Percentiles rank a stretch among this genome's conserved stretches.
Evolutionary conservation across 2,113 vertebrate genomes (phyloP).

Genomic region (Pelusios castaneus): DNA sequence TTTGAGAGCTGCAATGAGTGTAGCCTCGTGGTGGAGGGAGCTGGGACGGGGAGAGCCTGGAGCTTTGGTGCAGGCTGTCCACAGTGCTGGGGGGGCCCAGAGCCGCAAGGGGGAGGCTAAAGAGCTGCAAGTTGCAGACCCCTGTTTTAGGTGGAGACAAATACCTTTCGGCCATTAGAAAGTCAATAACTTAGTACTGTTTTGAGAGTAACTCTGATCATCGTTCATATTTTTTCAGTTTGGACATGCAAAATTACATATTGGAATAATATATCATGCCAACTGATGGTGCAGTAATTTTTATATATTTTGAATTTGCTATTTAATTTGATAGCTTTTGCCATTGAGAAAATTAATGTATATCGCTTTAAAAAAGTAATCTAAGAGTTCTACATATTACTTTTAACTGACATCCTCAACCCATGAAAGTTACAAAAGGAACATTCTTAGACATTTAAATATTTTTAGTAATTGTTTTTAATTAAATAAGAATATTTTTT

Average conservation of each 20-base stretch:
- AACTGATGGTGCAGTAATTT: background rate
- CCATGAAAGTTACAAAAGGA: background rate
- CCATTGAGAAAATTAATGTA: background rate
- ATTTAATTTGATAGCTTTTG: background rate
- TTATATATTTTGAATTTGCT: background rate
- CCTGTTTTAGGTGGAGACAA: background rate
- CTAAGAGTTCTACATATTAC: background rate
- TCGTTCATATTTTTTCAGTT: background rate
- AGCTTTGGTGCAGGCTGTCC: no score
- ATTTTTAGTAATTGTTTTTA: conserved; percentile 41
- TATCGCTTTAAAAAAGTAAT: background rate
- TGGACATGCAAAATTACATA: background rate
- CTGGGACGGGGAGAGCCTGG: no score
- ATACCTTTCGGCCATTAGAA: background rate
- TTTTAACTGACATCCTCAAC: background rate
- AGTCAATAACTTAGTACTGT: background rate
- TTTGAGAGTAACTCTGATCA: background rate
- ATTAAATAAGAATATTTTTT: conserved; percentile 23
- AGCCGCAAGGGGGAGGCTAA: no score
- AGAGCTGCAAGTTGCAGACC: no score
- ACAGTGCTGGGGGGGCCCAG: no score
- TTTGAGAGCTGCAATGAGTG: no score
- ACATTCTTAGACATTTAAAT: background rate
- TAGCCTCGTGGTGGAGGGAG: no score
- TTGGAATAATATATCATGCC: background rate